Conservation (phyloP, 2,113 vertebrate genomes). For the Myrmophylax atrothorax region DNA sequence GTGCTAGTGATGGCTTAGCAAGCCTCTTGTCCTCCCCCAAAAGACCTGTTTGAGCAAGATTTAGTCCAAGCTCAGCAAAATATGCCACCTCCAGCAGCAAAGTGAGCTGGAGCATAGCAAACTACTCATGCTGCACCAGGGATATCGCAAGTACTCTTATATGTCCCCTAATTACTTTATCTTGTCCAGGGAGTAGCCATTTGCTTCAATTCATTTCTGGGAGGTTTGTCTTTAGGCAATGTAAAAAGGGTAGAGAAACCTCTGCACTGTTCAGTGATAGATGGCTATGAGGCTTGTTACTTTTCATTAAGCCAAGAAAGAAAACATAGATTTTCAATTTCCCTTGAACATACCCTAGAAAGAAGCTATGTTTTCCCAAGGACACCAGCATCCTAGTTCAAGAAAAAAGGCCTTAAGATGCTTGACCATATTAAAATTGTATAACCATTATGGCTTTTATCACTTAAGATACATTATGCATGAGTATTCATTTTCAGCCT, state of each 20-base stretch:
- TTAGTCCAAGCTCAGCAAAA: background rate
- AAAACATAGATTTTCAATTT: background rate
- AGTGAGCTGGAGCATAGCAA: background rate
- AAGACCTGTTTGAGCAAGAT: background rate
- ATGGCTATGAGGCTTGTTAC: background rate
- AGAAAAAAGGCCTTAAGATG: background rate
- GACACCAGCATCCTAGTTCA: background rate
- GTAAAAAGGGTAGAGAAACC: background rate
- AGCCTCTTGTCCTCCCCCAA: background rate
- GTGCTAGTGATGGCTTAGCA: fast-evolving
- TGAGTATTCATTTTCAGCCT: constrained; percentile 30
- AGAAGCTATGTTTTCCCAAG: background rate
- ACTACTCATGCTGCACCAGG: background rate
- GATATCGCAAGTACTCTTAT: background rate
- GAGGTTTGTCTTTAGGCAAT: background rate
- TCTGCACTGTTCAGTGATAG: background rate
- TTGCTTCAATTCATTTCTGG: background rate
- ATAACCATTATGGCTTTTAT: constrained; percentile 25
- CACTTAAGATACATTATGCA: constrained; percentile 40
- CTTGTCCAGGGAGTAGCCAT: background rate
- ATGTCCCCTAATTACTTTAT: background rate
- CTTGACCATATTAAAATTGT: constrained; percentile 22
- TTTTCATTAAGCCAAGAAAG: background rate
- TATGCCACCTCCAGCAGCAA: background rate
- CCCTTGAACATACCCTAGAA: background rate